Conservation (phyloP, 2,797 vertebrate genomes). For the Apogon hyalosoma region DNA sequence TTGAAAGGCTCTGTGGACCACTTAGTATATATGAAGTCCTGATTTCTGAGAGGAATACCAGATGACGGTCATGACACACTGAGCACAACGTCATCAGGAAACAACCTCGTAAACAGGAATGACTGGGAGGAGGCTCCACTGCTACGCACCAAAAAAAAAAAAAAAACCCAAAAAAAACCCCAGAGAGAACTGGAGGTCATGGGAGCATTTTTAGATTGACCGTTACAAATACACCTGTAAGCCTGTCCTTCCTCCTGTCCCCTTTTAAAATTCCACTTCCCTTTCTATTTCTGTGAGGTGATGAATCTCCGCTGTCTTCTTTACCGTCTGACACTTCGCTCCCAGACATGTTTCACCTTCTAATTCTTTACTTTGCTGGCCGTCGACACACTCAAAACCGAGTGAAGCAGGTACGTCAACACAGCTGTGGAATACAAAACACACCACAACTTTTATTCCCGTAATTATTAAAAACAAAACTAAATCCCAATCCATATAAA, state of each 20-base stretch:
- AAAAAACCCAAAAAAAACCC: background rate
- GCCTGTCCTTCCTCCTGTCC: conserved; percentile 3
- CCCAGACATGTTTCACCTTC: background rate
- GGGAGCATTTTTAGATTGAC: conserved; percentile 57
- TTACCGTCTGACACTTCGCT: conserved; percentile 1
- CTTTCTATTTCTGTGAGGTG: conserved; percentile 54
- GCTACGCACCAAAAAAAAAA: conserved; percentile 29
- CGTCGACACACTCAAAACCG: background rate
- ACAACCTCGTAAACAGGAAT: conserved; percentile 82
- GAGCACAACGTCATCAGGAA: conserved; percentile 75
- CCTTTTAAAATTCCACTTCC: conserved; percentile 17
- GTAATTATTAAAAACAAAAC: too few relatives aligned
- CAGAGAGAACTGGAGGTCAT: conserved; percentile 31
- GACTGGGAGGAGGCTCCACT: conserved; percentile 59
- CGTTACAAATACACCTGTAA: conserved; percentile 64
- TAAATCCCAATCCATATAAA: too few relatives aligned
- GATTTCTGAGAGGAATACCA: conserved; percentile 70
- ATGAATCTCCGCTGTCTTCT: conserved; percentile 5
- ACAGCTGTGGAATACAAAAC: background rate
- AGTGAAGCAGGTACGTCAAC: background rate
- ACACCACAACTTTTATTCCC: background rate
- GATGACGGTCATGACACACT: conserved; percentile 69
- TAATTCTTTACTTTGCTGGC: conserved; percentile 5
- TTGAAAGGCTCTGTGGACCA: background rate
- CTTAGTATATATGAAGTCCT: background rate